Evolutionary conservation across 2,797 vertebrate species (phyloP).

Genomic region (Psittacula derbiana): DNA sequence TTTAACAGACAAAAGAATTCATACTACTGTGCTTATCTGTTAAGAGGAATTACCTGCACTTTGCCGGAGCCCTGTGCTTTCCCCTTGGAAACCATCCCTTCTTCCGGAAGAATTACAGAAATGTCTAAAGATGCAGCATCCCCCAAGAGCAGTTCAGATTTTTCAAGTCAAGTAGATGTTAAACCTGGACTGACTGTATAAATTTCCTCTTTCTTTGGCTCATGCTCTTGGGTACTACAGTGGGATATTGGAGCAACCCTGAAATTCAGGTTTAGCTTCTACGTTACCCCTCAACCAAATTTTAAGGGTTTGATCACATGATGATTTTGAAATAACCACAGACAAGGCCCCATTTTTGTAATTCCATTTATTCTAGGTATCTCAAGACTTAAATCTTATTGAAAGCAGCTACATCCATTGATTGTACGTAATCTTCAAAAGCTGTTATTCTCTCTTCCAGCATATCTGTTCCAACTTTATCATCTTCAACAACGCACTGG

Average conservation of each 20-base stretch:
- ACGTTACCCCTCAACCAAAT: not conserved
- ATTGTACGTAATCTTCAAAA: slow-evolving; percentile 95
- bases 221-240: not conserved
- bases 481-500: slow-evolving; percentile 94
- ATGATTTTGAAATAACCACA: not conserved
- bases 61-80: not conserved
- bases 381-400: slow-evolving; percentile 89
- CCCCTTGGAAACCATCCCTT: not conserved
- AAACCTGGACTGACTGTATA: rapidly evolving
- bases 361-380: slow-evolving; percentile 74
- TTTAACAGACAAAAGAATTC: not conserved
- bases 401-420: slow-evolving; percentile 97
- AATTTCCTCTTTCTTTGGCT: not conserved
- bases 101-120: not conserved
- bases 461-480: slow-evolving; percentile 96
- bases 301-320: not conserved
- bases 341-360: slow-evolving; percentile 10
- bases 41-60: not conserved
- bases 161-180: not conserved
- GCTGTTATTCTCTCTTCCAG: slow-evolving; percentile 92
- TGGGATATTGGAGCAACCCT: not conserved
- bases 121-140: not conserved
- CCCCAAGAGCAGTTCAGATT: rapidly evolving
- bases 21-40: too few relatives aligned
- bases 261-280: not conserved